Evolutionary conservation across 2,888 invertebrate species (phyloP), one percentile per base, ranked within the genome.

Genomic region (Scaeva pyrastri): DNA sequence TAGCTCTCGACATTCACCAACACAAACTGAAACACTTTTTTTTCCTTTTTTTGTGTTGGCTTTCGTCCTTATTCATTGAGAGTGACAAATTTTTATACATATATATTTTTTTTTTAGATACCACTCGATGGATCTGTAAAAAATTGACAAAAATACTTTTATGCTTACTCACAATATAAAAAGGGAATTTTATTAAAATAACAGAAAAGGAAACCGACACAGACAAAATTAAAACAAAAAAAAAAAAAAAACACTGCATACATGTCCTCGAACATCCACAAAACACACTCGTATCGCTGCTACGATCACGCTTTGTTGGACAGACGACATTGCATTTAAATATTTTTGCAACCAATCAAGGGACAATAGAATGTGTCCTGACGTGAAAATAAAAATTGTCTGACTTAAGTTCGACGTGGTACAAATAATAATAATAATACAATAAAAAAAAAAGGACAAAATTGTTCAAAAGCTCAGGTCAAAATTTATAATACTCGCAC

Each of bases 341-440:
- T 80, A 75, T 76, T 84, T 75, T 74, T 71, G 50, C 70, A 75
- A 72, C 80, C 84, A 85, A 80, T 85, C 80, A 80, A 76, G 58
- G 43, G 75, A 85, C 84, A 85, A 85, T 84, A 80, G 79, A 80
- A 77, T 21, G 66, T 77, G 66, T 77, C 71, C 77, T 72, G 76
- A 82, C 58, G 77, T 43, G 58, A 64, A 75, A 75, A 45, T 36
- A 72, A 77, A 41, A 64, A 71, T 56, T 60, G 74, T 56, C 48
- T 21, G 55, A 62, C 43, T 60, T 55, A 75, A 80, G 60, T 80
- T 73, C 68, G 66, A 50, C 43, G 60, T 16, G 39, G 14, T 31
- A 39, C n/a, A 26, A 50, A 48, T 11, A 64, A 66, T 21, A 72
- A 71, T 16, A 19, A 43, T 14, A 45, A 4, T 11, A 43, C n/a